Evolutionary conservation across 2,113 vertebrate genomes (phyloP), one percentile per base, ranked within the genome.

Genomic region (Oncorhynchus tshawytscha): DNA sequence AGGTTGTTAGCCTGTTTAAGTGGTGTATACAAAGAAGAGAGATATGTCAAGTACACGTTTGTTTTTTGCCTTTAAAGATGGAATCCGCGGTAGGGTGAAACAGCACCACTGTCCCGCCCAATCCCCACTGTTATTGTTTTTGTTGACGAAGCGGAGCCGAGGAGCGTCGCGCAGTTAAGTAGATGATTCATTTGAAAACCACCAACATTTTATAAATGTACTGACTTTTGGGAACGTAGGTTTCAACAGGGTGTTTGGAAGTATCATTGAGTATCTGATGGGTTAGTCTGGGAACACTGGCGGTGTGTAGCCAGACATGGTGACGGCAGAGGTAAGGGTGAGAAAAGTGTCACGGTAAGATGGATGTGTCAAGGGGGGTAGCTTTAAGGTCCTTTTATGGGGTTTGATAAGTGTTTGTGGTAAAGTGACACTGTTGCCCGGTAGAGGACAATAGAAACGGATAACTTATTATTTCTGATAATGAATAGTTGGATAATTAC

Each of bases 291-390:
- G 18, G 31, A 39, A 69, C 11, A 29, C 18, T 27, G 48, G 13
- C 11, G 22, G 2, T 27, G 9, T 24, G 13, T 31, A 51, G 59
- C 48, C 70, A 54, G 66, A 27, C 59, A 22, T 68, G 65, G 6
- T 51, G 24, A 49, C 1, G n/a, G 29, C 29, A 20, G 73, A 75
- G 64, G 13, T 5, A 24, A 22, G 13, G 57, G 54, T 25, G 24
- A 51, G 12, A 24, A 20, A 8, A n/a, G 64, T 67, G 75, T 66
- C 78, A 62, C n/a, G 16, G 67, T 3, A 49, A 57, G 79, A 78
- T 2, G 15, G 57, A 81, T 79, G 70, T 29, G 69, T 73, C 64
- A 48, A 48, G 72, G 67, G 67, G 70, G 79, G 76, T 78, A 77
- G 71, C 67, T 73, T 34, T 34, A 7, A 34, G 34, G 34, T 34